Base-by-base conservation (phyloP, 2,797 vertebrate species). In the Nannoperca australis region DNA sequence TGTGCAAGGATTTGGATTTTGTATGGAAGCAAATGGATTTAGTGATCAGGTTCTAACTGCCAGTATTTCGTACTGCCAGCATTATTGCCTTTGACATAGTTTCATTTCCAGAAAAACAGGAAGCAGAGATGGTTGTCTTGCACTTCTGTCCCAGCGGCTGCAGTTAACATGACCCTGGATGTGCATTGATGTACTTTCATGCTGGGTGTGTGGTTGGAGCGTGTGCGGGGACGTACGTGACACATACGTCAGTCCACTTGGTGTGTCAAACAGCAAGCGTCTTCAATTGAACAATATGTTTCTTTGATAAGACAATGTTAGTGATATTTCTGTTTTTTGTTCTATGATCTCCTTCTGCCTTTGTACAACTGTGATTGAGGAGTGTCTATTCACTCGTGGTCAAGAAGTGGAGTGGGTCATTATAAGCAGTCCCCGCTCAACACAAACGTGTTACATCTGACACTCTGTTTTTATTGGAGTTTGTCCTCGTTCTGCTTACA, bases 51-150 rank as follows among this genome's bases (percentile, higher is more conserved):
- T 82, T 81, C 54, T 77, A 74, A 81, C 82, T 44, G 86, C 83
- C 86, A 88, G 77, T 50, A 51, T 89, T 88, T 84, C 32, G 34
- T 82, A 64, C 77, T 74, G 87, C 88, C 87, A 91, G 78, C 58
- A 54, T 87, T 86, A 85, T 79, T 90, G 91, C 90, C 90, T 94
- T 93, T 93, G 91, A 94, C 93, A 93, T 90, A 90, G 91, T 92
- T 91, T 90, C 82, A 92, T 92, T 90, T 90, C 85, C 91, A 92
- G 91, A 91, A 93, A 95, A 95, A 95, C 94, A 94, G 94, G 94
- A 95, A 94, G 91, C 91, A 90, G 88, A 88, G 85, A 86, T 75
- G 82, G 88, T 90, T 88, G 83, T 91, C 86, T 87, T 91, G 87
- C 83, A 83, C 88, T 89, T 90, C 80, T 88, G 87, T 92, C 83